Conservation (phyloP, 2,113 vertebrate genomes). For the Okapia johnstoni region DNA sequence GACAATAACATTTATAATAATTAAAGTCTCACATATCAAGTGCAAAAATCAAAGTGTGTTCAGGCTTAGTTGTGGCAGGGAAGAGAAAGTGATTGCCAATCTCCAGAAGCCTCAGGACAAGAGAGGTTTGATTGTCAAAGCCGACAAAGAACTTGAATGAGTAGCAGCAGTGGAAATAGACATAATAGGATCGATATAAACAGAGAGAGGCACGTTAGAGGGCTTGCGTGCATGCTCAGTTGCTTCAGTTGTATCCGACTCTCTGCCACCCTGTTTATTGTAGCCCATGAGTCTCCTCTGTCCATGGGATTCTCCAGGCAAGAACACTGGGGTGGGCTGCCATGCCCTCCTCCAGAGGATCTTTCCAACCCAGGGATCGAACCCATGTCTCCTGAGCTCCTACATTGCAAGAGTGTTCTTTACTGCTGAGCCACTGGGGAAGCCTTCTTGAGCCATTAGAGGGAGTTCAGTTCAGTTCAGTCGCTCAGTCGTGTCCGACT, state of each 20-base stretch:
- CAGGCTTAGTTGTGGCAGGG: background rate
- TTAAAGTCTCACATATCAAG: background rate
- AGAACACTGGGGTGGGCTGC: background rate
- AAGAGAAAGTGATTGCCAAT: background rate
- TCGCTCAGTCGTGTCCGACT: too few relatives aligned
- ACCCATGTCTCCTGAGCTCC: too few relatives aligned
- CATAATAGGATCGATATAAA: background rate
- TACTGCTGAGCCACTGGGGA: too few relatives aligned
- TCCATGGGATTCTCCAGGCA: background rate
- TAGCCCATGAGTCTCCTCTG: accelerated
- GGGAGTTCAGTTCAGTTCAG: too few relatives aligned
- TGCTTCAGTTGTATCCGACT: background rate
- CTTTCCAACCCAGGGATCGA: background rate
- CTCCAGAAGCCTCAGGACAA: background rate
- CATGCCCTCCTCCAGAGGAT: background rate
- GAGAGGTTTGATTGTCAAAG: background rate
- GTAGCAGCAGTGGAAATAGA: background rate
- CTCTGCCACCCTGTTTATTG: background rate
- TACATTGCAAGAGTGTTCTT: too few relatives aligned
- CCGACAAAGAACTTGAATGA: background rate
- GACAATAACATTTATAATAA: background rate
- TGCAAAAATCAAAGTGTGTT: background rate
- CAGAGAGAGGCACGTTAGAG: background rate
- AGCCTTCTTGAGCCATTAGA: too few relatives aligned
- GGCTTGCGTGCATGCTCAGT: background rate